A percentile compares a stretch with the other conserved stretches of the same genome.
These are phyloP conservation scores for Sylvilagus floridanus DNA, from an alignment of 2,797 vertebrate species.

Conservation along the genomic window DNA sequence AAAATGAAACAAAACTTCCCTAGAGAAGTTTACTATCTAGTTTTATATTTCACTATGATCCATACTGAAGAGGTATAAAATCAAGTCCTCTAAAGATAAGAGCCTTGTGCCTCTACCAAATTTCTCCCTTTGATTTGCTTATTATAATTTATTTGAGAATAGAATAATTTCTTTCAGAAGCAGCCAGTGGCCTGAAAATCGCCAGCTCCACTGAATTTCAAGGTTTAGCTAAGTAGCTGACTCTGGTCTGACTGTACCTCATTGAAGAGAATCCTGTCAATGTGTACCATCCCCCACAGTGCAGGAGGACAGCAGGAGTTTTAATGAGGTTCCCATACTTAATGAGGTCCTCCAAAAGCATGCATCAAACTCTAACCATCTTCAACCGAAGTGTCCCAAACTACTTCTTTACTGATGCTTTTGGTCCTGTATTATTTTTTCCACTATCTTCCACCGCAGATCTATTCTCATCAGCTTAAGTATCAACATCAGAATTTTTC, in stretches of 20 bases:
- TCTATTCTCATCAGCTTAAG: not conserved
- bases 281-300: not conserved
- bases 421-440: not conserved
- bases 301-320: not conserved
- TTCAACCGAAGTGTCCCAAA: not conserved
- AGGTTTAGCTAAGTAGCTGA: not conserved
- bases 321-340: not conserved
- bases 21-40: not conserved
- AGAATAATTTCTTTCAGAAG: not conserved
- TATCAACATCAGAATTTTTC: not conserved
- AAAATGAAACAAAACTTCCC: not conserved
- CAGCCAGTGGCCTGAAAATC: not conserved
- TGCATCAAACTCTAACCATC: not conserved
- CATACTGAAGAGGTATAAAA: not conserved
- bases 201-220: not conserved
- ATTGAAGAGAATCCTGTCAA: not conserved
- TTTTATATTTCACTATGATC: not conserved
- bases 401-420: not conserved
- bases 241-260: not conserved
- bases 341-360: not conserved
- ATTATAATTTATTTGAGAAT: not conserved
- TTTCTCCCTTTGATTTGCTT: not conserved
- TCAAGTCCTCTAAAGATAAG: not conserved
- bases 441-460: not conserved
- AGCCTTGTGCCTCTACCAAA: not conserved